Evolutionary conservation across 2,888 invertebrate species (phyloP), one percentile per base, ranked within the genome.

Genomic region (Hypomecis punctinalis): DNA sequence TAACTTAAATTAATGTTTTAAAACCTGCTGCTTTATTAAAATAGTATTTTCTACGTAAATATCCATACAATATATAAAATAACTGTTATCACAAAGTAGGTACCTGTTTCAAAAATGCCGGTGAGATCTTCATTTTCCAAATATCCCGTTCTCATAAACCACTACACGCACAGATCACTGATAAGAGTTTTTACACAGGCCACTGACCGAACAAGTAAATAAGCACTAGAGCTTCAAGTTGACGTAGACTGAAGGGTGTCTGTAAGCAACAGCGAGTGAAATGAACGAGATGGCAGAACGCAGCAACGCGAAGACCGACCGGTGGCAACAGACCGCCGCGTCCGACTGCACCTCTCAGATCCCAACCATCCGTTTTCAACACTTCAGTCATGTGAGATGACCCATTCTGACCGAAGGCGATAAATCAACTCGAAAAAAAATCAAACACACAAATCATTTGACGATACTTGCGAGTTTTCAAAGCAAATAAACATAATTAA

Each of bases 71-170:
- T 33, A 9, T 33, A 10, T 23, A 23, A 47, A 4, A 47, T 10
- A 4, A 10, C 8, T 35, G 4, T 10, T 11, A 33, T 43, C 35
- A 37, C 46, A 55, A 47, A 47, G 9, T 6, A 42, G 8, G 69
- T 74, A 89, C 89, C 86, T 89, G 89, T 78, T 89, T 89, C 42
- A 89, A 68, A 74, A 89, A 81, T n/a, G 88, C 86, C 64, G 82
- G 73, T 51, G 89, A 81, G 58, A 89, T 61, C 72, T 81, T 63
- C 59, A 57, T 65, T 40, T 53, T 52, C 46, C 42, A 61, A 59
- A 68, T 43, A 57, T 45, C 51, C 36, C 40, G 40, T 53, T 54
- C 43, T 35, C 57, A 43, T 8, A 36, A 13, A 55, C 46, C 46
- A 58, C 13, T 8, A 64, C 51, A 37, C 54, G 57, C 43, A 36